Evolutionary conservation across 2,888 invertebrate species (phyloP).

Genomic region (Caenorhabditis japonica): DNA sequence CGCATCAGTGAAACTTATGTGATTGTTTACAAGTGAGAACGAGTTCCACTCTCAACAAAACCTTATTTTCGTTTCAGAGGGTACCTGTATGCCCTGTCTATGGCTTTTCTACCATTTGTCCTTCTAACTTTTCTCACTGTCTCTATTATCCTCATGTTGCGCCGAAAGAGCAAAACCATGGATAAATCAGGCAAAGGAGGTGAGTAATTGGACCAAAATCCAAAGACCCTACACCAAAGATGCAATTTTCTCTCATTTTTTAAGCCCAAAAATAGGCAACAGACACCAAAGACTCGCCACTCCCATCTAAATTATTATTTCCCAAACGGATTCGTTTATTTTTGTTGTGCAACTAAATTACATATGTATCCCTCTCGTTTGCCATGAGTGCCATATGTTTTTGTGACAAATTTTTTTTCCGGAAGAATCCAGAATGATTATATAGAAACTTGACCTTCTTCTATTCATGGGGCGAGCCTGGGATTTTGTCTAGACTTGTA

Average conservation of each 20-base stretch:
- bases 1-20: slow-evolving; percentile 68
- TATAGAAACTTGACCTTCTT: too few species aligned
- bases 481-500: not conserved
- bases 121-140: slow-evolving; percentile 66
- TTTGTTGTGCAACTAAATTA: slow-evolving; percentile 46
- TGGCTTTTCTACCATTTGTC: slow-evolving; percentile 71
- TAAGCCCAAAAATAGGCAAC: slow-evolving; percentile 2
- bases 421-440: too few species aligned
- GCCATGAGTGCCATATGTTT: slow-evolving; percentile 15
- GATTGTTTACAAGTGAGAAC: slow-evolving; percentile 67
- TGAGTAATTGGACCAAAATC: slow-evolving; percentile 4
- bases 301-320: slow-evolving; percentile 22
- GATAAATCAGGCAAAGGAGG: slow-evolving; percentile 42
- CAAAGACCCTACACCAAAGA: slow-evolving; percentile 3
- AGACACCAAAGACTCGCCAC: too few species aligned
- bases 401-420: too few species aligned
- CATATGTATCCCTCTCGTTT: slow-evolving; percentile 21
- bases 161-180: slow-evolving; percentile 29
- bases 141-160: slow-evolving; percentile 61
- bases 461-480: too few species aligned
- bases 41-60: not conserved
- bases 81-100: slow-evolving; percentile 68
- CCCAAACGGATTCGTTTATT: slow-evolving; percentile 8
- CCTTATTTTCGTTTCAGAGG: slow-evolving; percentile 58
- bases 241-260: slow-evolving; percentile 15